These are phyloP conservation scores for Archilochus colubris DNA, from an alignment of 2,113 vertebrate genomes.

Conservation along the genomic window DNA sequence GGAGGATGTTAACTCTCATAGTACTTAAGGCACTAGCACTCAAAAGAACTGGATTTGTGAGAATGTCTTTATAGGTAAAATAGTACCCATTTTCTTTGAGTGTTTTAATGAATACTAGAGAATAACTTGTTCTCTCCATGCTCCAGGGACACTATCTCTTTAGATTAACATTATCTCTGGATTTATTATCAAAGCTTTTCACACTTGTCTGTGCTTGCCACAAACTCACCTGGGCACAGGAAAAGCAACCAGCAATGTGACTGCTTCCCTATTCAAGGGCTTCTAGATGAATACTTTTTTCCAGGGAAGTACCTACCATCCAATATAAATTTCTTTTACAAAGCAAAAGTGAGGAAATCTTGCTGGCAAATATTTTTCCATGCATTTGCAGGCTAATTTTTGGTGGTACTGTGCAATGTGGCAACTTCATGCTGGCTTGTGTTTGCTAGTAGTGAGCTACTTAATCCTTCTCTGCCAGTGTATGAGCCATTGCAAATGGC, in stretches of 20 bases:
- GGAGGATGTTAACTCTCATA: not conserved
- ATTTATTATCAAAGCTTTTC: conserved; percentile 56
- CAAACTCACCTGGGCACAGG: not conserved
- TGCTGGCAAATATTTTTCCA: not conserved
- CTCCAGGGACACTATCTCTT: not conserved
- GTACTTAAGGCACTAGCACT: not conserved
- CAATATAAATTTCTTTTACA: not conserved
- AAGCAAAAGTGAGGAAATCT: not conserved
- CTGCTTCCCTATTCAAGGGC: not conserved
- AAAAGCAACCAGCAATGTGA: conserved; percentile 3
- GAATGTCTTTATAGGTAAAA: not conserved
- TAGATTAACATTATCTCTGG: conserved; percentile 11
- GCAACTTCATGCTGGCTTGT: not conserved
- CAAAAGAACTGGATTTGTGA: not conserved
- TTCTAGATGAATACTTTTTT: not conserved
- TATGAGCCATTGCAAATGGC: not conserved
- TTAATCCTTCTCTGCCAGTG: not conserved
- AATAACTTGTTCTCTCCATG: not conserved
- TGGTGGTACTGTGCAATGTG: not conserved
- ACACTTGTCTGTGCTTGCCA: conserved; percentile 39
- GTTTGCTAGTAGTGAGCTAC: not conserved
- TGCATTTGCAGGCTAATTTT: not conserved
- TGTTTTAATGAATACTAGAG: conserved; percentile 20
- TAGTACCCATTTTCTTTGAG: not conserved
- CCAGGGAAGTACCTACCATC: not conserved